Percentiles rank a stretch among this genome's conserved stretches.
phyloP scores from a whole-genome alignment of 1,140 invertebrate species.

The Coptotermes formosanus region DNA sequence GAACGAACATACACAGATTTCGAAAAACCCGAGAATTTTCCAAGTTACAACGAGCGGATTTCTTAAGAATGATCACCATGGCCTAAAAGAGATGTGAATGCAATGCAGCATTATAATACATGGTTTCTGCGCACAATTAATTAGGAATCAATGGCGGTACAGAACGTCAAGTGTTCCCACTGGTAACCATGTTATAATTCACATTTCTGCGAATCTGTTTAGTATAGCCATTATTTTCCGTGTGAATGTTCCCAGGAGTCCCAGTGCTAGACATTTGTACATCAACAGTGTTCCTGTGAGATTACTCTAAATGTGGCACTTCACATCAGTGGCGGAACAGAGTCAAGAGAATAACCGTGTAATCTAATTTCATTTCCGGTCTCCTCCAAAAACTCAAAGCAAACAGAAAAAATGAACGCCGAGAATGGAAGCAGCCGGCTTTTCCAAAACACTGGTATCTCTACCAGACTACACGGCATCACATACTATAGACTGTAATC shows the following conservation, averaged over 20 bases:
- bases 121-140: not conserved
- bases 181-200: not conserved
- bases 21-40: too few relatives aligned
- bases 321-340: too few relatives aligned
- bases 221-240: not conserved
- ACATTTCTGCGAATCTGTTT: not conserved
- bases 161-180: not conserved
- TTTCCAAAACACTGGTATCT: too few relatives aligned
- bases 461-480: too few relatives aligned
- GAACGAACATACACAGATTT: too few relatives aligned
- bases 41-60: too few relatives aligned
- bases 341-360: too few relatives aligned
- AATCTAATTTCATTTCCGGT: too few relatives aligned
- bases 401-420: too few relatives aligned
- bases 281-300: not conserved
- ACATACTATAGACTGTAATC: too few relatives aligned
- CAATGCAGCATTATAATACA: not conserved
- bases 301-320: not conserved
- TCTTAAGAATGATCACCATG: not conserved
- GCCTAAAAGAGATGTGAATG: not conserved
- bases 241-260: not conserved
- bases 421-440: too few relatives aligned
- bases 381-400: too few relatives aligned
- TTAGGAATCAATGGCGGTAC: not conserved
- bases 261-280: not conserved